Evolutionary conservation across 2,113 vertebrate genomes (phyloP), one percentile per base, ranked within the genome.

Genomic region (Crotalus horridus): DNA sequence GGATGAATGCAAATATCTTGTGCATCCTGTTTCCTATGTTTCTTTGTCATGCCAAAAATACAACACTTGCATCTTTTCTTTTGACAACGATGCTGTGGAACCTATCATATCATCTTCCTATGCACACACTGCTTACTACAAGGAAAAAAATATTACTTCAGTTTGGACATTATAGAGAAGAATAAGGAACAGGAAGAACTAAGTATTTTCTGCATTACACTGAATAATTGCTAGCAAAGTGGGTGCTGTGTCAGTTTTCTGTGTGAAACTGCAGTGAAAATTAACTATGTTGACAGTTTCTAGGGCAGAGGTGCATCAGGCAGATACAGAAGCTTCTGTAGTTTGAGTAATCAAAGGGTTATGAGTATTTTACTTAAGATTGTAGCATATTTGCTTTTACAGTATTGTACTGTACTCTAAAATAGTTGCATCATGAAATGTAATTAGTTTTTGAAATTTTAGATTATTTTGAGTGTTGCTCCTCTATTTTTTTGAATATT

Each of bases 401-500:
- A 56, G 10, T 81, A 54, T 48, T 90, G 5, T 56, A 54, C n/a
- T 90, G 2, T 56, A 54, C n/a, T 64, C 51, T 43, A 55, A 55
- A 33, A 56, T 17, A 81, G 11, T 85, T 54, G 8, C 33, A 85
- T 55, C 51, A 56, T 55, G 33, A 39, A 91, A 12, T 39, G 10
- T 85, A n/a, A 43, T 54, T 64, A 33, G 20, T 33, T 20, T 64
- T 61, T 59, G 24, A 12, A 23, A 88, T 3, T 88, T 61, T 81
- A 33, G 29, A 55, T 51, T 94, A n/a, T 74, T 69, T 95, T 93
- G 93, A 51, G 33, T 15, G 11, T 69, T 93, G 59, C 4, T 91
- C 90, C 43, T 93, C 2, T 81, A 95, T 24, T 96, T 61, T 93
- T 81, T 94, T 11, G n/a, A 3, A 17, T 51, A 51, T 51, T 51